Evolutionary conservation across 2,797 vertebrate genomes (phyloP).

Genomic region (Xenops minutus): DNA sequence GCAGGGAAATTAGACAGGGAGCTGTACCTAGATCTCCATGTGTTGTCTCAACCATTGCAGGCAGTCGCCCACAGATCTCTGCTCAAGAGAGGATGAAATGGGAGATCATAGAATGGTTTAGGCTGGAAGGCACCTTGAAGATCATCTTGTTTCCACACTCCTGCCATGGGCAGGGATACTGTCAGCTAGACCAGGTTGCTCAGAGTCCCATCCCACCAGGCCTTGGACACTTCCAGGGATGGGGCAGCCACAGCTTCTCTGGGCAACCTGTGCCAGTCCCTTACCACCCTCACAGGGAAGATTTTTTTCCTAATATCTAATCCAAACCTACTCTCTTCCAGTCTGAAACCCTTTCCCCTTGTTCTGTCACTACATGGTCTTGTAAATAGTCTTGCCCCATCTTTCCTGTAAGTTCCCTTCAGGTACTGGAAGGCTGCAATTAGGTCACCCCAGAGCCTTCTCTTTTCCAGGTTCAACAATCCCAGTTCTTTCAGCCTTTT

Average conservation of each 20-base stretch:
- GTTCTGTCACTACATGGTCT: neutral
- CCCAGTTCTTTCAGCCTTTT: neutral
- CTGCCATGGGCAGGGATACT: neutral
- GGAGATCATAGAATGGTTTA: neutral
- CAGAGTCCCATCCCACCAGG: rapidly evolving
- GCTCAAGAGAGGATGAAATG: neutral
- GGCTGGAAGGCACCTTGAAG: neutral
- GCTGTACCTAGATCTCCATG: neutral
- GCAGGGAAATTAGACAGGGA: neutral
- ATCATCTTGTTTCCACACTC: neutral
- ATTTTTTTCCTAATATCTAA: neutral
- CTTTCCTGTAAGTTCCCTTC: neutral
- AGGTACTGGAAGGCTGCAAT: neutral
- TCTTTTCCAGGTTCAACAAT: neutral
- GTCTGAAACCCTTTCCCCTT: neutral
- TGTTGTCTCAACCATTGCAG: neutral
- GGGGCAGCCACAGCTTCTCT: neutral
- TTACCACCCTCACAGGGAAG: neutral
- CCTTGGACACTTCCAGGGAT: neutral
- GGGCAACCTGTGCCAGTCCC: neutral
- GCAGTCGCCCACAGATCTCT: neutral
- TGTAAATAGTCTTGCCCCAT: neutral
- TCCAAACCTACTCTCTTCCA: neutral
- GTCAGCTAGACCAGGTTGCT: neutral
- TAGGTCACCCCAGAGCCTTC: neutral